Conservation (phyloP, 1,140 invertebrate genomes). For the Drosophila lini region DNA sequence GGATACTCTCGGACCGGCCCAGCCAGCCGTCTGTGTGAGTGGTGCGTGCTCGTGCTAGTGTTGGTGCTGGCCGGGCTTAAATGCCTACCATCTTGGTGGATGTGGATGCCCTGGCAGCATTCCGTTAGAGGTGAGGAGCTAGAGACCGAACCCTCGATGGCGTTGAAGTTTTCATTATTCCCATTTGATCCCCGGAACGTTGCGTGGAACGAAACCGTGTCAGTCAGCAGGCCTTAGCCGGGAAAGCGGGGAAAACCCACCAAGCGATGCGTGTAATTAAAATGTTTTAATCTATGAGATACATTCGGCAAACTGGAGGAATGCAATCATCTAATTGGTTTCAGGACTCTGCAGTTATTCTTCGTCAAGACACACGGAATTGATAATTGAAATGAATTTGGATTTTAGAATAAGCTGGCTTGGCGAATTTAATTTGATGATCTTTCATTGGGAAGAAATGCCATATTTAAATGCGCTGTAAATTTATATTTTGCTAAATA, state of each 20-base stretch:
- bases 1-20: conserved; percentile 49
- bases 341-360: conserved; percentile 8
- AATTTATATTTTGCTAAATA: too few relatives aligned
- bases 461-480: neutral
- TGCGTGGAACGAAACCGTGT: conserved; percentile 54
- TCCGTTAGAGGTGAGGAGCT: conserved; percentile 46
- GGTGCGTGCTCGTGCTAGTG: conserved; percentile 18
- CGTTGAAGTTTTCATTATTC: conserved; percentile 63
- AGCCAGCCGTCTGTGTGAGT: conserved; percentile 19
- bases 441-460: neutral
- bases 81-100: conserved; percentile 59
- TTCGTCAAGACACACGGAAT: neutral
- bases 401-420: conserved; percentile 4
- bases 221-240: conserved; percentile 13
- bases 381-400: conserved; percentile 4
- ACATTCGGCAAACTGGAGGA: conserved; percentile 26
- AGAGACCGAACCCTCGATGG: conserved; percentile 36
- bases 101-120: conserved; percentile 52
- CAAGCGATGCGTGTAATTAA: conserved; percentile 57
- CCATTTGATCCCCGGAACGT: conserved; percentile 59
- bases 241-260: conserved; percentile 10
- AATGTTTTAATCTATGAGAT: conserved; percentile 56
- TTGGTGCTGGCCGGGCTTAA: conserved; percentile 40
- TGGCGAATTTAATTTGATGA: conserved; percentile 9
- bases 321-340: conserved; percentile 42